Base-by-base conservation (phyloP, 2,888 invertebrate genomes). In the Chloromyia formosa region DNA sequence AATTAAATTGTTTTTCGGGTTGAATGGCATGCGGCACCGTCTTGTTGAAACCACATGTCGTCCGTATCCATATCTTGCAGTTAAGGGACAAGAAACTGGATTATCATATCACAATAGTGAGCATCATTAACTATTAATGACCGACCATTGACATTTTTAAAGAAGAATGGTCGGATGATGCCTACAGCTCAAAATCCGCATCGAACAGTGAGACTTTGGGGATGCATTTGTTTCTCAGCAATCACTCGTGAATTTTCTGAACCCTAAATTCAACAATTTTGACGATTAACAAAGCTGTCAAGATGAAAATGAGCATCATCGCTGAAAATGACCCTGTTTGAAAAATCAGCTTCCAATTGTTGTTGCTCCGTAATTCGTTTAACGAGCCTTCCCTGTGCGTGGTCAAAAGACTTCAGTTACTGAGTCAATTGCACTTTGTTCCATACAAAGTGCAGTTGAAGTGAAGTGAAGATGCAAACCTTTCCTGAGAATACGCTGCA, bases 361-460 rank as follows among this genome's bases (percentile, higher is more conserved):
- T 66, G 74, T 22, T 27, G 61, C 45, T 71, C 72, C 22, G 71
- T 74, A 74, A 69, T 61, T 56, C 76, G 42, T 75, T 71, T 72
- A 40, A 71, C 23, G 62, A 54, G 23, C 62, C 56, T 72, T 75
- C 74, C 54, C 69, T 69, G 54, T 69, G 27, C 53, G 23, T 74
- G 69, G n/a, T 53, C 62, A 62, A 23, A 62, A 35, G 62, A 18
- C 64, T 62, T 53, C 53, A 73, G 64, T 53, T 73, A 0, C 54
- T 54, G 53, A 49, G 49, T 49, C 10, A 49, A 49, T n/a, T 49
- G 16, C 2, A 49, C 7, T 49, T 49, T 49, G 49, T 49, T n/a
- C n/a, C n/a, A n/a, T 42, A 12, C 7, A 42, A 9, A 12, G 42
- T 9, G 7, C 12, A 42, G 9, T 42, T 45, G 45, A 12, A n/a